Evolutionary conservation across 2,797 vertebrate genomes (phyloP).

Genomic region (Amblyopsis hoosieri): DNA sequence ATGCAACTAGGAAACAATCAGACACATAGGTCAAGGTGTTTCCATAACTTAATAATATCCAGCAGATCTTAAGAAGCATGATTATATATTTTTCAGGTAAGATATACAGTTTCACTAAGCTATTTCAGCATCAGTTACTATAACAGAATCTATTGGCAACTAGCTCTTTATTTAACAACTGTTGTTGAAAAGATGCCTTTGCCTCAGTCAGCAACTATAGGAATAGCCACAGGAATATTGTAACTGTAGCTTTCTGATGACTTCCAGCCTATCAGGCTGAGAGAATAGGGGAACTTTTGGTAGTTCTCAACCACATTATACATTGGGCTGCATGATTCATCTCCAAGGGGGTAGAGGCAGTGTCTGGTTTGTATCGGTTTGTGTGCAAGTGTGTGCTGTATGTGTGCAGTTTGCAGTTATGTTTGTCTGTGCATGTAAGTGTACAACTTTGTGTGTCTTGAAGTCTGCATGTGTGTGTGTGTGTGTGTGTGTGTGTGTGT

Average conservation of each 20-base stretch:
- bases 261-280: constrained; percentile 28
- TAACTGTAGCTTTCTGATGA: constrained; percentile 41
- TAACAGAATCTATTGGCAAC: too few species aligned
- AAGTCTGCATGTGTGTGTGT: too few species aligned
- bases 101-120: background rate
- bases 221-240: constrained; percentile 38
- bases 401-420: too few species aligned
- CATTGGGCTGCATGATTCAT: constrained; percentile 45
- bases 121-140: too few species aligned
- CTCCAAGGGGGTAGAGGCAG: constrained; percentile 28
- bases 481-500: too few species aligned
- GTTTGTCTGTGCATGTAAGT: too few species aligned
- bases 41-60: background rate
- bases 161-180: too few species aligned
- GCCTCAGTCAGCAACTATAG: constrained; percentile 30
- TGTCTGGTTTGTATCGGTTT: constrained; percentile 33
- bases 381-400: constrained; percentile 9
- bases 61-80: background rate
- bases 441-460: too few species aligned
- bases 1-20: too few species aligned
- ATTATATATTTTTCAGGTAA: background rate
- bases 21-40: too few species aligned
- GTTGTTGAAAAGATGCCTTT: background rate
- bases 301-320: constrained; percentile 60
- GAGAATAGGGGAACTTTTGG: constrained; percentile 52